phyloP scores from a whole-genome alignment of 2,888 invertebrate species.

The Eupeodes luniger region DNA sequence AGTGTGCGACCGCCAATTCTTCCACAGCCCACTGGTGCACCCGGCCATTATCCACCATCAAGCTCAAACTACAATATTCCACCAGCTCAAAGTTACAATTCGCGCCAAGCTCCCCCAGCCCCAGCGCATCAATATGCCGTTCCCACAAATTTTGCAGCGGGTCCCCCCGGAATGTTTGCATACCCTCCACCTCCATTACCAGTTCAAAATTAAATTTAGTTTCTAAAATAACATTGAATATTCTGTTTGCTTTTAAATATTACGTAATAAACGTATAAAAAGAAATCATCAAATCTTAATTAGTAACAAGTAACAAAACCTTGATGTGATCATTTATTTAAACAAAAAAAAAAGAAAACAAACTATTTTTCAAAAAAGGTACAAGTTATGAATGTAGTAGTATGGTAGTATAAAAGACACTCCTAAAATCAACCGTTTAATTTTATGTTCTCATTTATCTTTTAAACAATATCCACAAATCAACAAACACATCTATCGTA shows the following conservation, averaged over 20 bases:
- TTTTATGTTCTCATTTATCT: slow-evolving; percentile 47
- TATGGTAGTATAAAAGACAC: slow-evolving; percentile 45
- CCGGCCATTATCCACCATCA: slow-evolving; percentile 69
- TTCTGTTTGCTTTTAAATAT: slow-evolving; percentile 40
- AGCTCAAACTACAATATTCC: slow-evolving; percentile 65
- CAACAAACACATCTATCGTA: slow-evolving; percentile 28
- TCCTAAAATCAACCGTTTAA: slow-evolving; percentile 34
- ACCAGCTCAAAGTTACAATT: slow-evolving; percentile 50
- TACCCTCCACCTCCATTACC: slow-evolving; percentile 84
- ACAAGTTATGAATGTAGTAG: slow-evolving; percentile 42
- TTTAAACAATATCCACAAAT: slow-evolving; percentile 34
- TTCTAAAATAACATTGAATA: slow-evolving; percentile 41
- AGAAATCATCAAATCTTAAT: slow-evolving; percentile 46
- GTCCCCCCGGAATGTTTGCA: slow-evolving; percentile 81
- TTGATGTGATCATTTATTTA: slow-evolving; percentile 66
- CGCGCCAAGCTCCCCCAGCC: slow-evolving; percentile 67
- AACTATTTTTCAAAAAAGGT: slow-evolving; percentile 53
- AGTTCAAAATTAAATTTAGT: slow-evolving; percentile 81
- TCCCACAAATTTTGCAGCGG: slow-evolving; percentile 78
- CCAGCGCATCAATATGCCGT: slow-evolving; percentile 81
- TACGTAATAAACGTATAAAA: slow-evolving; percentile 46
- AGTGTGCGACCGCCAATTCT: slow-evolving; percentile 72
- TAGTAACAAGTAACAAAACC: slow-evolving; percentile 40
- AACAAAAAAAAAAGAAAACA: slow-evolving; percentile 43
- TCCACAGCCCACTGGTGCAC: slow-evolving; percentile 67